These are phyloP conservation scores for Berghia stephanieae DNA, from an alignment of 1,140 invertebrate genomes.

Conservation along the genomic window DNA sequence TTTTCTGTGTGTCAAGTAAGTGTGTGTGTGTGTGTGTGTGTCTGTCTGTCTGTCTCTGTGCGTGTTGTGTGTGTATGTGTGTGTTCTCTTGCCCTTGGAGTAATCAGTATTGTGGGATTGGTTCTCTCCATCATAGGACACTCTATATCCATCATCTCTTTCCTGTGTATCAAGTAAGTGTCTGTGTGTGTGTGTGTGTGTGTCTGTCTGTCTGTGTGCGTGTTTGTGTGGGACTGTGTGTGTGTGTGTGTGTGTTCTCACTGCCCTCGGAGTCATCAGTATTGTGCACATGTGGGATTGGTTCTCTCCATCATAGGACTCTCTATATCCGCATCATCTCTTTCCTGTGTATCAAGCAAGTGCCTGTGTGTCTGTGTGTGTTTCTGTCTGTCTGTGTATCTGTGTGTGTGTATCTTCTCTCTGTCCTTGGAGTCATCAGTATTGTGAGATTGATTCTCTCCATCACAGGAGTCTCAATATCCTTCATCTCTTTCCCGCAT, in stretches of 20 bases:
- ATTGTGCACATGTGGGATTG: too few species aligned
- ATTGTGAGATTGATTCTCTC: conserved; percentile 59
- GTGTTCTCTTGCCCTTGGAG: too few species aligned
- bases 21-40: conserved; percentile 1
- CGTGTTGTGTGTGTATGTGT: too few species aligned
- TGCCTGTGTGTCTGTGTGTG: background rate
- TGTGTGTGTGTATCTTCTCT: too few species aligned
- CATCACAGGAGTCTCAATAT: conserved; percentile 49
- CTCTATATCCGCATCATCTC: background rate
- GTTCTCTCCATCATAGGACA: conserved; percentile 56
- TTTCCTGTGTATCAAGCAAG: background rate
- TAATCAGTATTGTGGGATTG: conserved; percentile 61
- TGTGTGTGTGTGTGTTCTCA: background rate
- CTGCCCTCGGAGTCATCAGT: background rate
- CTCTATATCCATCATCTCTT: conserved; percentile 51
- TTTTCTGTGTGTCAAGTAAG: background rate
- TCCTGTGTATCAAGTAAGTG: conserved; percentile 59
- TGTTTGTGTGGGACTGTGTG: too few species aligned
- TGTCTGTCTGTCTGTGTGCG: too few species aligned
- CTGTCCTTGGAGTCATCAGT: conserved; percentile 57
- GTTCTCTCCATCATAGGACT: background rate
- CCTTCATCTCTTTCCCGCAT: conserved; percentile 55
- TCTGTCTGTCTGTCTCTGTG: too few species aligned
- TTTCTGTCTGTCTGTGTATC: too few species aligned
- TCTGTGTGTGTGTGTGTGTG: background rate